These are phyloP conservation scores for Pygmarrhopalites habei DNA, from an alignment of 1,140 invertebrate genomes.

Conservation along the genomic window DNA sequence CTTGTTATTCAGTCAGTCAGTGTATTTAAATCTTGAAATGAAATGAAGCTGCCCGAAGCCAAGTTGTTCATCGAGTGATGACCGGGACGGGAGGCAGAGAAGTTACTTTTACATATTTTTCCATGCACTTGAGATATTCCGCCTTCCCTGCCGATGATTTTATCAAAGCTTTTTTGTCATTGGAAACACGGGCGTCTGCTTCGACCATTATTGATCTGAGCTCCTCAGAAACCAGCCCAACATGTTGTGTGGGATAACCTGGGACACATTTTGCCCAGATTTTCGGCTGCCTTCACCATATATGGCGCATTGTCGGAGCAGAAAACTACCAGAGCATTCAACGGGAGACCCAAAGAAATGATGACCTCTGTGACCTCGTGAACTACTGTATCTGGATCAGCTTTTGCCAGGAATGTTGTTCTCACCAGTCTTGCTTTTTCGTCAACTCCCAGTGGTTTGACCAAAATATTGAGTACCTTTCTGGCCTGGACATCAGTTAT, in stretches of 20 bases:
- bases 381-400: background rate
- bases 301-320: background rate
- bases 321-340: too few species aligned
- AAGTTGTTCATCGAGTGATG: slow-evolving; percentile 44
- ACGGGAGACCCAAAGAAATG: background rate
- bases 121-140: background rate
- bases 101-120: slow-evolving; percentile 21
- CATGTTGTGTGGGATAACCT: background rate
- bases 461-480: too few species aligned
- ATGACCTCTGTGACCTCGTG: background rate
- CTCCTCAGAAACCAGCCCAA: background rate
- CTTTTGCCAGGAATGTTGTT: background rate
- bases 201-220: background rate
- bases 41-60: slow-evolving; percentile 42
- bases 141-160: background rate
- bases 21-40: slow-evolving; percentile 41
- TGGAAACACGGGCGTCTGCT: background rate
- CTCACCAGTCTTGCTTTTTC: background rate
- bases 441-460: background rate
- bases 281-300: background rate
- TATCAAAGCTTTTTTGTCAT: too few species aligned
- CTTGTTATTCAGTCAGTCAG: background rate
- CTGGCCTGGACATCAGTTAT: background rate
- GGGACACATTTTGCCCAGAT: background rate
- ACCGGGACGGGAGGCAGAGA: slow-evolving; percentile 43